Evolutionary conservation across 2,113 vertebrate genomes (phyloP), one percentile per base, ranked within the genome.

Genomic region (Columba livia): DNA sequence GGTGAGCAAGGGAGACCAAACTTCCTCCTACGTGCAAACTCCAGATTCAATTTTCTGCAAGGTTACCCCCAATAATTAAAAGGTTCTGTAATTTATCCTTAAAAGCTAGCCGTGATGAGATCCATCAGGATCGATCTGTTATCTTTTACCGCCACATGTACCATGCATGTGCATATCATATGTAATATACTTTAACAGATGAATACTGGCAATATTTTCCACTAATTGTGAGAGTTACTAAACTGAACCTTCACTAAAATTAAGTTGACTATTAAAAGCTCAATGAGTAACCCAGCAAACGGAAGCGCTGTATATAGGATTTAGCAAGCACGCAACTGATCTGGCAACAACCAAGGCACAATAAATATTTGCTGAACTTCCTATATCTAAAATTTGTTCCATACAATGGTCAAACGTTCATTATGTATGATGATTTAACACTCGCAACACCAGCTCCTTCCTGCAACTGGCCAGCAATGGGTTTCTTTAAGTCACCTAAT

Each of bases 21-120:
- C 96, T 97, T 99, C 98, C 83, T 96, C 97, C 79, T 84, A 69
- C 4, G 7, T 79, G 92, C 95, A 97, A 97, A 95, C 89, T 94
- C 72, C 20, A 97, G 96, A 97, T 96, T 97, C 97, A 97, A 97
- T 98, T 98, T 98, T 97, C 97, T 97, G 98, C 96, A 97, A 97
- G 96, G 92, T 98, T 98, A 98, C 97, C 98, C 98, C 97, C 98
- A 98, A 97, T 99, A 98, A 99, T 99, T 99, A 99, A 98, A 98
- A 98, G 97, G 98, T 98, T 98, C 98, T 98, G 97, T 98, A 98
- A 98, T 97, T 98, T 98, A 98, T 98, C 98, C 98, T 98, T 98
- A 98, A 98, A 99, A 98, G 97, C 98, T 98, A 98, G 98, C 98
- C 98, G 98, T 73, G 96, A 98, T 97, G 97, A 97, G 98, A 99